These are phyloP conservation scores for Dysidea cf. avara DNA, from an alignment of 37 sponge, comb jelly and placozoan genomes.

Conservation along the genomic window DNA sequence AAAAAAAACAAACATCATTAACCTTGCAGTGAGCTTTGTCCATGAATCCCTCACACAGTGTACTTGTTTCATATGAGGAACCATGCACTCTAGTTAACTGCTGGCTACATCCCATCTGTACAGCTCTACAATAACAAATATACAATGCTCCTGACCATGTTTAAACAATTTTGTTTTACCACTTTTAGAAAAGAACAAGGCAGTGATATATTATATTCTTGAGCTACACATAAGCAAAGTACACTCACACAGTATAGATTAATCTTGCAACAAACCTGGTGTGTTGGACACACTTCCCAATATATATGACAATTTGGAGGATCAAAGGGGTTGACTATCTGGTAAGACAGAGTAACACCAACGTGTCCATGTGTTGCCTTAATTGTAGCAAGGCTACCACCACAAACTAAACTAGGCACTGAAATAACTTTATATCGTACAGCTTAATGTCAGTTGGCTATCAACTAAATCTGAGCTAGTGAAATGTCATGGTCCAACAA, in stretches of 20 bases:
- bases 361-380: not conserved
- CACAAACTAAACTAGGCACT: no score
- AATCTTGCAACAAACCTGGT: not conserved
- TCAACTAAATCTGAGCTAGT: not conserved
- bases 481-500: conserved; percentile 46
- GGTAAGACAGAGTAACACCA: not conserved
- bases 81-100: not conserved
- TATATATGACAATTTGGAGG: not conserved
- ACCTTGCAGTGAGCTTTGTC: conserved; percentile 13
- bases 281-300: conserved; percentile 1
- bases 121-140: not conserved
- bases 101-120: not conserved
- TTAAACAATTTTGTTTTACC: no score
- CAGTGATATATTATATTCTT: conserved; percentile 25
- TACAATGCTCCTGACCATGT: not conserved
- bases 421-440: not conserved
- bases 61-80: not conserved
- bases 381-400: not conserved
- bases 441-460: not conserved
- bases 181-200: no score
- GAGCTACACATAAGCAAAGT: conserved; percentile 1
- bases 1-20: not conserved
- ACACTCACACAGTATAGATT: not conserved
- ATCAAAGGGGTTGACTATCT: not conserved
- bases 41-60: not conserved